Base-by-base conservation (phyloP, 23 tunicate genomes). In the Ascidia mentula region DNA sequence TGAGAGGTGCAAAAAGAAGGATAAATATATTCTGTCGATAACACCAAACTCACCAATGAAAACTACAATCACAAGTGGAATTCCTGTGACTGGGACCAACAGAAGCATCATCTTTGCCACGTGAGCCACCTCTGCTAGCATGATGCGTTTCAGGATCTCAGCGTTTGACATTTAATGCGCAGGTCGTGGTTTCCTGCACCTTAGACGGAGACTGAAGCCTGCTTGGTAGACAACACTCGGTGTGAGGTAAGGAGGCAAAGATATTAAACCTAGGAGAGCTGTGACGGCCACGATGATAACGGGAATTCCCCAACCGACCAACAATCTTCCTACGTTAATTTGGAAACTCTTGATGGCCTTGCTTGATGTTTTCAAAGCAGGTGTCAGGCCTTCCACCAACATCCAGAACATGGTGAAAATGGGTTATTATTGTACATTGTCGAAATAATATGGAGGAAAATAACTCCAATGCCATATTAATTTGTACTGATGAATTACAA, bases 341-440 rank as follows among this genome's bases (percentile, higher is more conserved):
- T 72, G 32, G 38, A 20, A 31, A 31, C 18, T 31, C 8, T 72
- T 33, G n/a, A 31, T 34, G 6, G 36, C 39, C 38, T 22, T 31
- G 34, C 28, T 72, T 6, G 76, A 72, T 6, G 76, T 72, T 34
- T 72, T 72, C 76, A 33, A 31, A 20, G 36, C n/a, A 18, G 34
- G 76, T 34, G 76, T 72, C 8, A 72, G 32, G 8, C 76, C 76
- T 18, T 72, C 76, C 36, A 72, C n/a, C 22, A 72, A 34, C 76
- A 72, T 72, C 76, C 76, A 72, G 24, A 18, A 31, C n/a, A 34
- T 38, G 32, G 76, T 34, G 46, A 1, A 39, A 4, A 74, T n/a
- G n/a, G n/a, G n/a, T n/a, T n/a, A n/a, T n/a, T n/a, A n/a, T n/a
- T n/a, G n/a, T n/a, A n/a, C n/a, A n/a, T n/a, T n/a, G n/a, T n/a